Base-by-base conservation (phyloP, 2,888 invertebrate genomes). In the Glyphotaelius pellucidus region DNA sequence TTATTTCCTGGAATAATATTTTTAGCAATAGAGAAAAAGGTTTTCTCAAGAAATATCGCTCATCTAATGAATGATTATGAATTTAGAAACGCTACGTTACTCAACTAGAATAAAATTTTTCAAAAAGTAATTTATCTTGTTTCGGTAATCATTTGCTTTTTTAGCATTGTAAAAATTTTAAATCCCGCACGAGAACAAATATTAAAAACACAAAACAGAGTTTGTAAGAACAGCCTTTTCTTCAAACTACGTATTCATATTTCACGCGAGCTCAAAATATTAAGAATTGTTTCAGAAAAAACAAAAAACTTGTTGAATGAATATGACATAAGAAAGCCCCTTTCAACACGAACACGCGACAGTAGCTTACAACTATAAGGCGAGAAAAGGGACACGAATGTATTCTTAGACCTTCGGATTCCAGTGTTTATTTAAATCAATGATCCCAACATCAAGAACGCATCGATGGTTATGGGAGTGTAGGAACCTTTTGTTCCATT, bases 391-490 rank as follows among this genome's bases (percentile, higher is more conserved):
- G 84, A 84, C 25, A 38, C 14, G 84, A 35, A 35, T 84, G 25
- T 35, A 84, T 84, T 84, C 35, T 84, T 31, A 84, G 84, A 84
- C 15, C 35, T 25, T 67, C 31, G 35, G 90, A 90, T 90, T n/a
- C 90, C 25, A 80, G 80, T 90, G 90, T 90, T 47, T 90, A 90
- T 90, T 90, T 90, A 90, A 90, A 90, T 90, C 90, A 90, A 84
- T 38, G 80, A 90, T 80, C 80, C 87, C 30, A 47, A 87, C 81
- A 84, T 90, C 52, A 32, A 42, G 47, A 90, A 90, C 84, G 90
- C 90, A 84, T 90, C 84, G 67, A 83, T 90, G 90, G 47, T 47
- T 84, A 84, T 84, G 35, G 84, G 38, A 47, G 80, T 84, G 84
- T 84, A 47, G 67, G 84, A 90, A 42, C 83, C 83, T 90, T 90